Evolutionary conservation across 2,797 vertebrate species (phyloP).

Genomic region (Oreochromis mossambicus): DNA sequence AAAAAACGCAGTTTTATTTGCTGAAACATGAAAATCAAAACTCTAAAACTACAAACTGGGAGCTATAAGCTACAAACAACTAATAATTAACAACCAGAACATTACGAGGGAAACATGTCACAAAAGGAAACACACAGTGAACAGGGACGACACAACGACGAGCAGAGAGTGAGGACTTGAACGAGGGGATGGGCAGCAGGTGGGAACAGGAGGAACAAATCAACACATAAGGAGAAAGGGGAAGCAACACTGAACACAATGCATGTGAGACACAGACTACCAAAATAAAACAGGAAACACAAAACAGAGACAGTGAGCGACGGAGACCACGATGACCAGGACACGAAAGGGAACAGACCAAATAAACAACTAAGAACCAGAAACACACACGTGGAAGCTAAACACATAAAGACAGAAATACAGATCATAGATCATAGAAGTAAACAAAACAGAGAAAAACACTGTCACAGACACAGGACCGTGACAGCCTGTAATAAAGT

Average conservation of each 20-base stretch:
- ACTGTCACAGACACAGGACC: background rate
- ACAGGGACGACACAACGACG: background rate
- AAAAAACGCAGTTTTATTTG: fast-evolving
- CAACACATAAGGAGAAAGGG: background rate
- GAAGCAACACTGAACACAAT: background rate
- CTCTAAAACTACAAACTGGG: background rate
- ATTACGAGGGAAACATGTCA: fast-evolving
- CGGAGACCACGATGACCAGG: background rate
- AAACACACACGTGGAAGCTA: fast-evolving
- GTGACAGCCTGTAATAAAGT: fast-evolving
- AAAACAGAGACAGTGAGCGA: fast-evolving
- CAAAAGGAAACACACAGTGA: fast-evolving
- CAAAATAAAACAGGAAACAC: background rate
- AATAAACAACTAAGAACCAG: background rate
- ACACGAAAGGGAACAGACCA: background rate
- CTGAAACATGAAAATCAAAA: background rate
- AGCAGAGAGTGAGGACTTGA: background rate
- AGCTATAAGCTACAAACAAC: background rate
- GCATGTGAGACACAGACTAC: background rate
- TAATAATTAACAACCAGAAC: background rate
- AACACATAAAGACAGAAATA: background rate
- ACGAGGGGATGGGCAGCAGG: background rate
- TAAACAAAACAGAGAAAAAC: background rate
- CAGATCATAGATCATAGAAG: background rate
- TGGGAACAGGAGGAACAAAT: background rate